A percentile compares a stretch with the other conserved stretches of the same genome.
Conservation (phyloP, 1,140 invertebrate species). For the Lucilia sericata region DNA sequence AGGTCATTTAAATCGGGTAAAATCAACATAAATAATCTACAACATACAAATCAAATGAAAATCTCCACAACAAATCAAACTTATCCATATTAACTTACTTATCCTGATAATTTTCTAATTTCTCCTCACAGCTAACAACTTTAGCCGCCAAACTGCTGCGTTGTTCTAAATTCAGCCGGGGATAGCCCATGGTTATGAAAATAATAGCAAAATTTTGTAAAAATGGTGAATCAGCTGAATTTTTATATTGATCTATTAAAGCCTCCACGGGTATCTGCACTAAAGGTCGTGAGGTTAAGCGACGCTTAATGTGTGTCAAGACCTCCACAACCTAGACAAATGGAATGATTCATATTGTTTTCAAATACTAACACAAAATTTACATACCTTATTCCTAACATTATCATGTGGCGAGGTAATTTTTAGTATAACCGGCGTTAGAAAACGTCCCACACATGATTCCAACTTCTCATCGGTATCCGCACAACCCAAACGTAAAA, state of each 20-base stretch:
- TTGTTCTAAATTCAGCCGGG: slow-evolving; percentile 79
- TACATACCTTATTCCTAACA: slow-evolving; percentile 82
- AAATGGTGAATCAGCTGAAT: slow-evolving; percentile 71
- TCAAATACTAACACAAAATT: not conserved
- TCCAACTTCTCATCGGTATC: slow-evolving; percentile 91
- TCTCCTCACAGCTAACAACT: slow-evolving; percentile 83
- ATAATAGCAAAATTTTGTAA: slow-evolving; percentile 94
- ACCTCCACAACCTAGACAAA: slow-evolving; percentile 86
- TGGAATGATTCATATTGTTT: not conserved
- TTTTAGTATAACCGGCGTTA: slow-evolving; percentile 90
- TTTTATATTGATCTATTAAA: slow-evolving; percentile 83
- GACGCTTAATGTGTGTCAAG: slow-evolving; percentile 91
- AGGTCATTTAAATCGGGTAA: slow-evolving; percentile 83
- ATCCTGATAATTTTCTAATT: slow-evolving; percentile 87
- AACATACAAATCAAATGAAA: not conserved
- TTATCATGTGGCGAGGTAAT: slow-evolving; percentile 86
- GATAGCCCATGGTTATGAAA: slow-evolving; percentile 93
- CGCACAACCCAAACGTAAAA: slow-evolving; percentile 86
- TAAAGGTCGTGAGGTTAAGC: slow-evolving; percentile 84
- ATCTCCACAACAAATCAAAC: no score
- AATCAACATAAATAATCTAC: slow-evolving; percentile 81
- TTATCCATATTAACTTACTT: slow-evolving; percentile 71
- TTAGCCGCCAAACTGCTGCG: slow-evolving; percentile 82
- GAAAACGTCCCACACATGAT: slow-evolving; percentile 83
- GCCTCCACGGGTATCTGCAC: slow-evolving; percentile 90